Evolutionary conservation across 2,888 invertebrate species (phyloP).

Genomic region (Orthonychiurus folsomi): DNA sequence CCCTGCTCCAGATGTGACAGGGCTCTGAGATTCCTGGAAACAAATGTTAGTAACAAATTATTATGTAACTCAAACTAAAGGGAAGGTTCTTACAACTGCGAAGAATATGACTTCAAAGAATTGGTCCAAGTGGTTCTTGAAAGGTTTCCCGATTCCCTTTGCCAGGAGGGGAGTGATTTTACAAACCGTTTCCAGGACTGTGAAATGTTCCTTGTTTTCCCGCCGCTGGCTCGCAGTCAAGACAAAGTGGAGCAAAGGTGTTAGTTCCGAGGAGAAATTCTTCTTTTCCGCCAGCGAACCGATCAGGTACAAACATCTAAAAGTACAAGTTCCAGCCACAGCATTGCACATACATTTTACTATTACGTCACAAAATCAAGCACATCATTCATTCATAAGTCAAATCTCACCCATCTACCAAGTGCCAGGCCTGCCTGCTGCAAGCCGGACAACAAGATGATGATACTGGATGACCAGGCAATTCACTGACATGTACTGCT

Average conservation of each 20-base stretch:
- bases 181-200: slow-evolving; percentile 49
- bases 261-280: slow-evolving; percentile 41
- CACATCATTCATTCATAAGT: too few species aligned
- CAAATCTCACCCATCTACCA: slow-evolving; percentile 51
- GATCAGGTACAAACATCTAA: slow-evolving; percentile 46
- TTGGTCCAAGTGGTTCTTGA: slow-evolving; percentile 47
- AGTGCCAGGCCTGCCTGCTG: slow-evolving; percentile 50
- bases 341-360: slow-evolving; percentile 5
- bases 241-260: slow-evolving; percentile 45
- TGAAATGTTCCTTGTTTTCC: slow-evolving; percentile 49
- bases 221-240: slow-evolving; percentile 45
- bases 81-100: slow-evolving; percentile 45
- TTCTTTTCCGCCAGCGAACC: slow-evolving; percentile 46
- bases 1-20: slow-evolving; percentile 48
- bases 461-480: too few species aligned
- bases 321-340: slow-evolving; percentile 19
- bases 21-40: slow-evolving; percentile 47
- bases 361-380: not conserved
- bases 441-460: too few species aligned
- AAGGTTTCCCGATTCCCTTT: slow-evolving; percentile 46
- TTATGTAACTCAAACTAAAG: not conserved
- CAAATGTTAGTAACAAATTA: slow-evolving; percentile 16
- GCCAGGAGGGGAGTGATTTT: slow-evolving; percentile 48
- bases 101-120: slow-evolving; percentile 49
- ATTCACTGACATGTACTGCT: too few species aligned